Evolutionary conservation across 1,140 invertebrate species (phyloP).

Genomic region (fruit fly (Drosophila melanogaster)): Release_6_plus_ISO1_MT NT_033777.3:23224001-23224500

Average conservation of each 20-base stretch:
- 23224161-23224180: background rate
- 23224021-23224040: background rate
- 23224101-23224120: conserved; percentile 11
- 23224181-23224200: conserved; percentile 20
- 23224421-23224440: background rate
- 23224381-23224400: conserved; percentile 4
- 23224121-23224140: background rate
- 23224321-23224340: conserved; percentile 14
- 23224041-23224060: background rate
- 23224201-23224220: conserved; percentile 2
- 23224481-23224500: conserved; percentile 5
- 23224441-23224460: background rate
- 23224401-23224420: background rate
- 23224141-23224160: background rate
- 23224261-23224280: conserved; percentile 24
- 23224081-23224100: conserved; percentile 3
- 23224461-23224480: conserved; percentile 6
- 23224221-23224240: conserved; percentile 23
- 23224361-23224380: background rate
- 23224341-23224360: background rate
- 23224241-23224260: conserved; percentile 26
- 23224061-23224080: background rate
- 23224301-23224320: conserved; percentile 7
- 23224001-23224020: background rate
- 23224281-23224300: conserved; percentile 23